Percentiles rank a stretch among this genome's conserved stretches.
These are phyloP conservation scores for Ptyas mucosa DNA, from an alignment of 2,113 vertebrate species.

Conservation along the genomic window DNA sequence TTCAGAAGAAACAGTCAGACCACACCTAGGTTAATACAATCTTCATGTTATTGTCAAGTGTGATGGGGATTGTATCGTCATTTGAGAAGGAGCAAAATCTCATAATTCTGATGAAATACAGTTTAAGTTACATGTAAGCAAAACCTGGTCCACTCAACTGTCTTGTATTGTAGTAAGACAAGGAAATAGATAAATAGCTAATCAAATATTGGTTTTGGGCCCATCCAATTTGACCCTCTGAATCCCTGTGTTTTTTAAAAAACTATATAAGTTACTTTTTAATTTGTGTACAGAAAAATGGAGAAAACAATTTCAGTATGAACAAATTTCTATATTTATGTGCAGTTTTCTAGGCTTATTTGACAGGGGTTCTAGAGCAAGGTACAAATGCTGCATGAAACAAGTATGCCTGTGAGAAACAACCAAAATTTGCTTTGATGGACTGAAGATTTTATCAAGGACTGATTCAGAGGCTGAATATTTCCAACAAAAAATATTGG, in stretches of 20 bases:
- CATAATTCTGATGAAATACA: background rate
- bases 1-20: slow-evolving; percentile 28
- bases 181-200: background rate
- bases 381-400: background rate
- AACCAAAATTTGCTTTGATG: background rate
- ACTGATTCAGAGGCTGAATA: background rate
- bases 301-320: background rate
- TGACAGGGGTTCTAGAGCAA: background rate
- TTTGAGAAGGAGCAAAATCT: background rate
- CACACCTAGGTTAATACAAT: slow-evolving; percentile 20
- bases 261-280: background rate
- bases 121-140: background rate
- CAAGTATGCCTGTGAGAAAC: background rate
- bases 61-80: background rate
- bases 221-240: background rate
- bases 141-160: background rate
- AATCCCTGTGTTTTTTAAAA: background rate
- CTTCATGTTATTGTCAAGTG: slow-evolving; percentile 7
- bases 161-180: background rate
- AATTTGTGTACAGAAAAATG: background rate
- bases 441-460: background rate
- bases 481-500: background rate
- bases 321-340: background rate
- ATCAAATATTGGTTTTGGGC: background rate
- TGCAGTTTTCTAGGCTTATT: background rate